Evolutionary conservation across 2,113 vertebrate genomes (phyloP).

Genomic region (Brachirus orientalis): DNA sequence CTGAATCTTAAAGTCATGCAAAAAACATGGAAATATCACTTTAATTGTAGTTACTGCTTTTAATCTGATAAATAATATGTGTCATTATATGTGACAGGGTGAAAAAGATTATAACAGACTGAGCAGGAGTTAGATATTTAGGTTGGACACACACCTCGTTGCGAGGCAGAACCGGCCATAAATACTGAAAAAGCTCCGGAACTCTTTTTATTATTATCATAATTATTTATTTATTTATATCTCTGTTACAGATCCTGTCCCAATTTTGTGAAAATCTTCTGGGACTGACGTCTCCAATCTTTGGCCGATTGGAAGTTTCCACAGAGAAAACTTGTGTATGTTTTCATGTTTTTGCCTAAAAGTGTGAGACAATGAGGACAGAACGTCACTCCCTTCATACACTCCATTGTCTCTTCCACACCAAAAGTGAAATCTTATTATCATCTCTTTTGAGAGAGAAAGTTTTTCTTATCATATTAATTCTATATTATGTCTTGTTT

Average conservation of each 20-base stretch:
- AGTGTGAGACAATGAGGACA: slow-evolving; percentile 15
- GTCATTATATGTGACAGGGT: background rate
- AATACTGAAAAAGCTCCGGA: background rate
- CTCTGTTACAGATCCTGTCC: slow-evolving; percentile 6
- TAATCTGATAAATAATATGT: background rate
- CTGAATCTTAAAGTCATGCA: too few species aligned
- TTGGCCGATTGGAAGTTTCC: slow-evolving; percentile 27
- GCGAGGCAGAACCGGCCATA: slow-evolving; percentile 3
- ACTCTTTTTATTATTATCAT: background rate
- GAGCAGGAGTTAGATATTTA: background rate
- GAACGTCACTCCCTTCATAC: background rate
- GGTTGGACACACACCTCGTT: background rate
- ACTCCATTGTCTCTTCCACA: too few species aligned
- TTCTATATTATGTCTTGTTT: slow-evolving; percentile 18
- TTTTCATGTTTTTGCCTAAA: background rate
- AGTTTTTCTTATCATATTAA: slow-evolving; percentile 31
- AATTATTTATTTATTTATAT: slow-evolving; percentile 12
- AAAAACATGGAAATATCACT: too few species aligned
- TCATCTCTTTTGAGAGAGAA: too few species aligned
- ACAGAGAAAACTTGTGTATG: background rate
- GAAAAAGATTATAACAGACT: background rate
- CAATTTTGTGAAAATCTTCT: slow-evolving; percentile 3
- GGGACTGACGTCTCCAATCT: slow-evolving; percentile 11
- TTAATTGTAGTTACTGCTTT: too few species aligned
- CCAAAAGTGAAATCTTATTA: too few species aligned